phyloP scores from a whole-genome alignment of 2,113 vertebrate genomes.

The Channa maculata region DNA sequence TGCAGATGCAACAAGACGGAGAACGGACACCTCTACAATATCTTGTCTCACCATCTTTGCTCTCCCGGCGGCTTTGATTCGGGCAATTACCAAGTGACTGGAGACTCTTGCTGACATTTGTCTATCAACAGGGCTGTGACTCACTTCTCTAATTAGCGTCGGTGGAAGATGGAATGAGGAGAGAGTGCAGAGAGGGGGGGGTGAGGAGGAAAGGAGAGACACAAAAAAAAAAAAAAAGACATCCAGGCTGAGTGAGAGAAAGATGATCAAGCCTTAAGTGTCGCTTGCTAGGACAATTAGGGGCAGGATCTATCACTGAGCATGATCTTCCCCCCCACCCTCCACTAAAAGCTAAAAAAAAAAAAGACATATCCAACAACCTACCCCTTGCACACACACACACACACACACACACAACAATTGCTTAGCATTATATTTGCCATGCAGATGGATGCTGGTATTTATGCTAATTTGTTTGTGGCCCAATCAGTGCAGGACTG shows the following conservation, averaged over 20 bases:
- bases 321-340: conserved; percentile 10
- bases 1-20: conserved; percentile 40
- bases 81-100: conserved; percentile 78
- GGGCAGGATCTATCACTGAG: conserved; percentile 27
- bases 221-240: not conserved
- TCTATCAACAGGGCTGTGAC: conserved; percentile 79
- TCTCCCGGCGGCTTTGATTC: conserved; percentile 71
- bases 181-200: not conserved
- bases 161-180: conserved; percentile 48
- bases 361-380: not conserved
- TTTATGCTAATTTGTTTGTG: conserved; percentile 75
- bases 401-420: not conserved
- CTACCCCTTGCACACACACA: conserved; percentile 12
- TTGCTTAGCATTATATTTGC: conserved; percentile 21
- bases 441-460: conserved; percentile 62
- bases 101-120: conserved; percentile 83
- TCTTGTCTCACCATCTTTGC: conserved; percentile 43
- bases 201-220: conserved; percentile 13
- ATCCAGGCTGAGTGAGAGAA: conserved; percentile 43
- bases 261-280: conserved; percentile 68
- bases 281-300: conserved; percentile 55
- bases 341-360: conserved; percentile 13
- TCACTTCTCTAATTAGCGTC: conserved; percentile 81
- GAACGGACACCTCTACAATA: conserved; percentile 26
- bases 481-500: conserved; percentile 66